Base-by-base conservation (phyloP, 2,797 vertebrate species). In the Sparidentex hasta region DNA sequence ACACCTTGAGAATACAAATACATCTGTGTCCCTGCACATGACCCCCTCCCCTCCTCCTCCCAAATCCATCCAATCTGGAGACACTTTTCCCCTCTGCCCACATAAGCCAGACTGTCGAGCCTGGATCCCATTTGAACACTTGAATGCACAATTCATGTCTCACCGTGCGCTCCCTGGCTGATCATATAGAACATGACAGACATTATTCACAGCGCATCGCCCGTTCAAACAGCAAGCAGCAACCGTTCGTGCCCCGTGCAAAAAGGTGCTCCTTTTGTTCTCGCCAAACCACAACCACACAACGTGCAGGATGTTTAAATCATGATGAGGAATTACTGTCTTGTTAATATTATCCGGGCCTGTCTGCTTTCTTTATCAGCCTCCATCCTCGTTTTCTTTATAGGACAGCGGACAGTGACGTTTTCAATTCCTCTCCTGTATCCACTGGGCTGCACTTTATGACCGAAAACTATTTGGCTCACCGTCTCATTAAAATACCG, bases 171-270 rank as follows among this genome's bases (percentile, higher is more conserved):
- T 48, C 2, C 13, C 73, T 65, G 67, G 50, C 74, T 81, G 88
- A 86, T 88, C 74, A 58, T 75, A 83, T 55, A 74, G 74, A 87
- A 85, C 81, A 83, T 81, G 89, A 82, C 88, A 64, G 76, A 72
- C 69, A 74, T 83, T 86, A 85, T 83, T 85, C 68, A 88, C 47
- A 12, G 48, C 67, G 69, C 77, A 78, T 88, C 76, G 81, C 44
- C 51, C 29, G n/a, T 52, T 81, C 65, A 80, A 75, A 83, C 44
- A 68, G 62, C 71, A 59, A 46, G 64, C 46, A 46, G 64, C 46
- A 44, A 1, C 21, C 47, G 17, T 71, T 78, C 50, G 54, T 71
- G 55, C 67, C 20, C 13, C 6, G 20, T 66, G n/a, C 21, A 9
- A n/a, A 59, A 46, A 27, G 13, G 25, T 2, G 46, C 66, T 65